Percentiles rank a stretch among this genome's conserved stretches.
These are phyloP conservation scores for Ennomos quercinarius DNA, from an alignment of 2,888 invertebrate species.

Conservation along the genomic window DNA sequence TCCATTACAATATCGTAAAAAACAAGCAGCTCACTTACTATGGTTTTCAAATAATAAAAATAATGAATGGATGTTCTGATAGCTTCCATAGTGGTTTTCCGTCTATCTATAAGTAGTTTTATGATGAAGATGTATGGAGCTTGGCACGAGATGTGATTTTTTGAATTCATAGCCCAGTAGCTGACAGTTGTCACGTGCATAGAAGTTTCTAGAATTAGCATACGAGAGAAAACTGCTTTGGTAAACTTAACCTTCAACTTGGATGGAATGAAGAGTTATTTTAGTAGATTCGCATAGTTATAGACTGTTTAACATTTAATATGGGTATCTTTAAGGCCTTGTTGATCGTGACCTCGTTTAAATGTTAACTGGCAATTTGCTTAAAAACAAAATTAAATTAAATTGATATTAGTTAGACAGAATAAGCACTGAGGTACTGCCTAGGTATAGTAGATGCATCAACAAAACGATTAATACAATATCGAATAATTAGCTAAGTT, in stretches of 20 bases:
- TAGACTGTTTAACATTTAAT: no score
- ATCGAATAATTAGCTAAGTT: no score
- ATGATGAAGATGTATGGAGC: conserved; percentile 2
- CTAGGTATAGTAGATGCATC: no score
- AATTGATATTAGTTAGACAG: conserved; percentile 9
- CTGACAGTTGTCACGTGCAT: conserved; percentile 1
- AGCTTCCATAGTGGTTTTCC: conserved; percentile 18
- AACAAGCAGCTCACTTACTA: conserved; percentile 29
- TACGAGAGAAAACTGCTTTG: conserved; percentile 41
- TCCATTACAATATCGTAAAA: conserved; percentile 40
- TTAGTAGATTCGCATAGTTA: background rate
- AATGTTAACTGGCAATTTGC: no score
- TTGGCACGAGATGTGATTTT: conserved; percentile 1
- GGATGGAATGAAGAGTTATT: background rate
- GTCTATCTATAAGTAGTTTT: conserved; percentile 12
- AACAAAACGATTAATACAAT: no score
- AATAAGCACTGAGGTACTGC: no score
- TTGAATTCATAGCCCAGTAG: conserved; percentile 9
- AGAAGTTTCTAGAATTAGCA: conserved; percentile 11
- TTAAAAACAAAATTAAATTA: background rate
- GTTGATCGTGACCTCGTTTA: no score
- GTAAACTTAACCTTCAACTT: conserved; percentile 36
- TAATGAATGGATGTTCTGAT: conserved; percentile 3
- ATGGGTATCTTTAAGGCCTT: no score
- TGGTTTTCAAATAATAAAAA: conserved; percentile 19